phyloP scores from a whole-genome alignment of 1,140 invertebrate genomes.

The Uloborus diversus region DNA sequence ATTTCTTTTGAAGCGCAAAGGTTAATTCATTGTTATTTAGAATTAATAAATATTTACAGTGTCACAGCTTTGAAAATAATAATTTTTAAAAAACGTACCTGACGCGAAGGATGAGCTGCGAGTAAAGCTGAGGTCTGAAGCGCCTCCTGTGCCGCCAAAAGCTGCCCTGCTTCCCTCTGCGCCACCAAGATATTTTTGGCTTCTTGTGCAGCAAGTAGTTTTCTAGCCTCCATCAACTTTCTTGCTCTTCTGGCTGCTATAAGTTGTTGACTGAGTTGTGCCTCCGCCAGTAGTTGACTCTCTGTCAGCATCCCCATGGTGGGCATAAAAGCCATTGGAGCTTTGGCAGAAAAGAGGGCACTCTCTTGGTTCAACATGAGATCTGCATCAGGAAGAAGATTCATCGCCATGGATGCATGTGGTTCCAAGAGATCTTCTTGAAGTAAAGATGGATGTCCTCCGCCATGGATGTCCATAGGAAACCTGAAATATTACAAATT shows the following conservation, averaged over 20 bases:
- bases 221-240: slow-evolving; percentile 15
- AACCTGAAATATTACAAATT: too few relatives aligned
- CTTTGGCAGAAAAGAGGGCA: neutral
- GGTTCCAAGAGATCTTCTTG: slow-evolving; percentile 35
- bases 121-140: neutral
- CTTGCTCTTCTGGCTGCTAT: slow-evolving; percentile 33
- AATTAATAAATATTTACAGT: too few relatives aligned
- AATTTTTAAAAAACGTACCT: slow-evolving; percentile 1
- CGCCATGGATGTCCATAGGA: slow-evolving; percentile 21
- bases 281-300: neutral
- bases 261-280: neutral
- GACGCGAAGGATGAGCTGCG: slow-evolving; percentile 13
- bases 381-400: slow-evolving; percentile 7
- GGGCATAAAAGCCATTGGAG: neutral
- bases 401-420: slow-evolving; percentile 14
- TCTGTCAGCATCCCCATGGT: neutral
- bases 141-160: neutral
- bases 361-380: slow-evolving; percentile 41
- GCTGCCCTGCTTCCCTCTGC: slow-evolving; percentile 3
- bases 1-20: too few relatives aligned
- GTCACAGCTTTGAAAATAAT: too few relatives aligned
- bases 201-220: slow-evolving; percentile 30
- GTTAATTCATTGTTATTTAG: too few relatives aligned
- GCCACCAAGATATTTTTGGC: slow-evolving; percentile 5
- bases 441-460: neutral